Evolutionary conservation across 2,888 invertebrate genomes (phyloP), one percentile per base, ranked within the genome.

Genomic region (Hipparchia sbordonii): DNA sequence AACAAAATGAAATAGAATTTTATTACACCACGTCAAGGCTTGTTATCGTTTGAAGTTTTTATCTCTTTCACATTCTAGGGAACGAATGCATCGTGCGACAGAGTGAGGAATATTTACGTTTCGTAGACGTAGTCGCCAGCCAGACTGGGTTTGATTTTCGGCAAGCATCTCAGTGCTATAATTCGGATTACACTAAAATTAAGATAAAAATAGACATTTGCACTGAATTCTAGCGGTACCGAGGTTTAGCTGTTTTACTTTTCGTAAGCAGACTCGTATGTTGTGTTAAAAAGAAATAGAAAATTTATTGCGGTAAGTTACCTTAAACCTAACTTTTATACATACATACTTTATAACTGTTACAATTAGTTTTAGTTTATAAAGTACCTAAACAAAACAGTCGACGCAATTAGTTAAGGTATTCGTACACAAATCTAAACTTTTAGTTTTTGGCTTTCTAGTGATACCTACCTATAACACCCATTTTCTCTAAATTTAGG

Each of bases 261-360:
- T 7, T 13, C 13, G 23, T 8, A n/a, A 56, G 13, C 56, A 56
- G 13, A 13, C 48, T 51, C 23, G n/a, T 12, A 23, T 8, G 4
- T 23, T 46, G 48, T 23, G 12, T 2, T 51, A 9, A 23, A 63
- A 23, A 51, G 10, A 23, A 23, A 63, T 48, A 51, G 10, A 23
- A 23, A 63, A 51, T 23, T 63, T 23, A 63, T 23, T 13, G n/a
- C 48, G 48, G 63, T 63, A 10, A 63, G 63, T 63, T 60, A 60
- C 46, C n/a, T 7, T 39, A 39, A 5, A 23, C 23, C 23, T 23
- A 23, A 23, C 23, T 23, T 23, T 23, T 23, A 1, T 23, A 5
- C 39, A 39, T 39, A 39, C 39, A 2, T 39, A 39, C 39, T 23
- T 23, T 23, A 23, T 23, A 23, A 23, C 23, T 23, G 39, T 5